Evolutionary conservation across 2,888 invertebrate genomes (phyloP).

Genomic region (Trichogramma dendrolimi): DNA sequence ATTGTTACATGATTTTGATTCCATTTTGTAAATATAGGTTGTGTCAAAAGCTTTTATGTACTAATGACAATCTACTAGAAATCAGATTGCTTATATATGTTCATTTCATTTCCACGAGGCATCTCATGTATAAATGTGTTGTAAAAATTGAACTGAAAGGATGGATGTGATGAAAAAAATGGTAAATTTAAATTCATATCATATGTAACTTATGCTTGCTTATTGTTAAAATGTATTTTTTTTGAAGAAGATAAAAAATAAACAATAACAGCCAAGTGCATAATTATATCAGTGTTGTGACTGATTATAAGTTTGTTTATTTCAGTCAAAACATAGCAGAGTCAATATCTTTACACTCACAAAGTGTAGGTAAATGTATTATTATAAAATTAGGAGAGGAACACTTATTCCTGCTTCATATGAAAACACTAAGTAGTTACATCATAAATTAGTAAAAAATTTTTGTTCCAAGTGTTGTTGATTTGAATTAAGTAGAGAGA

Average conservation of each 20-base stretch:
- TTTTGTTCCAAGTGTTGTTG: slow-evolving; percentile 17
- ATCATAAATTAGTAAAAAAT: slow-evolving; percentile 25
- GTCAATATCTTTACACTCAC: slow-evolving; percentile 26
- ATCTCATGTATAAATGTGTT: too few relatives aligned
- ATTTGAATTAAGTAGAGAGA: slow-evolving; percentile 4
- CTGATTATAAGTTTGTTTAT: slow-evolving; percentile 22
- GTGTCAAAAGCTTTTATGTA: too few relatives aligned
- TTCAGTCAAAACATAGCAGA: slow-evolving; percentile 28
- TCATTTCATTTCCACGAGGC: too few relatives aligned
- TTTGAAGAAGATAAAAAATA: slow-evolving; percentile 13
- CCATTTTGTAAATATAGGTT: too few relatives aligned
- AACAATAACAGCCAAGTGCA: slow-evolving; percentile 12
- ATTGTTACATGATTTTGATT: too few relatives aligned
- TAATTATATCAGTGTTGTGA: slow-evolving; percentile 18
- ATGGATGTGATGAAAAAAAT: too few relatives aligned
- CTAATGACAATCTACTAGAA: too few relatives aligned
- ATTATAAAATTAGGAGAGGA: slow-evolving; percentile 21
- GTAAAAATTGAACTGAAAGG: too few relatives aligned
- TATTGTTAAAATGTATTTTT: too few relatives aligned
- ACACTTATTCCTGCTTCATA: slow-evolving; percentile 27
- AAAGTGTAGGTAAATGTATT: slow-evolving; percentile 8
- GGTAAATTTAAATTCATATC: too few relatives aligned
- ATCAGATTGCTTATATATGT: too few relatives aligned
- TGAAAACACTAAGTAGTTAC: slow-evolving; percentile 14
- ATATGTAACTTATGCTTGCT: too few relatives aligned